phyloP scores from a whole-genome alignment of 1,140 invertebrate species.

The Zaprionus capensis region DNA sequence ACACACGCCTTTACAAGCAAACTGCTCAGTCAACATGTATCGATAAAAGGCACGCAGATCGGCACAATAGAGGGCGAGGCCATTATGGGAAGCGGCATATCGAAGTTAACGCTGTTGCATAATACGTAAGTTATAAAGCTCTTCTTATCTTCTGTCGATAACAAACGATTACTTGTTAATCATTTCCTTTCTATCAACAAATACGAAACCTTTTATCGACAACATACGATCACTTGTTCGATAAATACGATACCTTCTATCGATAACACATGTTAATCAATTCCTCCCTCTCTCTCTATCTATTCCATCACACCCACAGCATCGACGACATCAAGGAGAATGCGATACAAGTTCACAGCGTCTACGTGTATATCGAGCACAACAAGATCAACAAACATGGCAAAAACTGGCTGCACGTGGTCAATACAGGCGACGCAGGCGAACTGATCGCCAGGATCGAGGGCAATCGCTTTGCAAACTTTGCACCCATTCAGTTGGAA shows the following conservation, averaged over 20 bases:
- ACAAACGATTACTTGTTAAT: no score
- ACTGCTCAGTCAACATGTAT: constrained; percentile 65
- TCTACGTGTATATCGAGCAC: constrained; percentile 47
- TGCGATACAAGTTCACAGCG: constrained; percentile 60
- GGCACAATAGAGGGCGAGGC: constrained; percentile 75
- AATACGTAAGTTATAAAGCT: constrained; percentile 64
- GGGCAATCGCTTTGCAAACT: constrained; percentile 67
- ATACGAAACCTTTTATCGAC: neutral
- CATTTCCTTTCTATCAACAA: neutral
- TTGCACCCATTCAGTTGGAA: constrained; percentile 56
- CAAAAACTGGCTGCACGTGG: constrained; percentile 64
- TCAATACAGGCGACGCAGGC: constrained; percentile 38
- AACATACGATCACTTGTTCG: no score
- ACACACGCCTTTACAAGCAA: constrained; percentile 66
- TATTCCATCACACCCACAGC: constrained; percentile 36
- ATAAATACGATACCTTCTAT: no score
- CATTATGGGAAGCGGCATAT: constrained; percentile 76
- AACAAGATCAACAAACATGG: constrained; percentile 60
- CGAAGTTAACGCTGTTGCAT: constrained; percentile 51
- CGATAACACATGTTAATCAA: no score
- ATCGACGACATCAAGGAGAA: constrained; percentile 64
- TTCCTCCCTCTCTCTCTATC: neutral
- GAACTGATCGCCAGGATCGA: constrained; percentile 33
- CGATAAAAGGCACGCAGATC: constrained; percentile 66
- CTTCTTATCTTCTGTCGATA: no score